Percentiles rank a stretch among this genome's conserved stretches.
Conservation (phyloP, 30 jellyfish, hydroid and myxozoan genomes). For the Aurelia sp. region DNA sequence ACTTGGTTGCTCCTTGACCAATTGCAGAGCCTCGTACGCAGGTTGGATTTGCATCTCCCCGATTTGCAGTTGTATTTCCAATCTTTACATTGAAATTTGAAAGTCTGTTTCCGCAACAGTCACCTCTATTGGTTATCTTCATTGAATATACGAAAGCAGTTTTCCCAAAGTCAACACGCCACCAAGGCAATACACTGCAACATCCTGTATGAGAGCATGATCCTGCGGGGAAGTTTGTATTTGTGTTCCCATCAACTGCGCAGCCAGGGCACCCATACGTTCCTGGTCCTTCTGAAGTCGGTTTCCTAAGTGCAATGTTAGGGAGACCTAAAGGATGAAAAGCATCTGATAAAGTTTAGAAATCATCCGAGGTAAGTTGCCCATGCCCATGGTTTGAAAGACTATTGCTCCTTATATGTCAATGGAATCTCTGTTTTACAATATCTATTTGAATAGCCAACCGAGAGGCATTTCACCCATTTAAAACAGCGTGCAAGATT, state of each 20-base stretch:
- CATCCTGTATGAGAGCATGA: constrained; percentile 57
- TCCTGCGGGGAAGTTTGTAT: not conserved
- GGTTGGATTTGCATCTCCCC: constrained; percentile 23
- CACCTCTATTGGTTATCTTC: constrained; percentile 62
- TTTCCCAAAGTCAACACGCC: constrained; percentile 63
- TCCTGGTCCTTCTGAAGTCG: constrained; percentile 8
- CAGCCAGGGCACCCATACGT: not conserved
- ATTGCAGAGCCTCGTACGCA: not conserved
- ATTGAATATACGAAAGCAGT: constrained; percentile 46
- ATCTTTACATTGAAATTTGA: constrained; percentile 25
- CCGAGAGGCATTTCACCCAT: too few relatives aligned
- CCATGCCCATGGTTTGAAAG: too few relatives aligned
- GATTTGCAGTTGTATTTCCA: constrained; percentile 1
- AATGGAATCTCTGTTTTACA: too few relatives aligned
- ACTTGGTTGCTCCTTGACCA: constrained; percentile 26
- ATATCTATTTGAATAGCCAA: too few relatives aligned
- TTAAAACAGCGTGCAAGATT: too few relatives aligned
- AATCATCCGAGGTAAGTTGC: too few relatives aligned
- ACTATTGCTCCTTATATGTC: too few relatives aligned
- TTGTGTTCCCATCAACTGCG: constrained; percentile 50
- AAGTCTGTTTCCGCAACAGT: constrained; percentile 30
- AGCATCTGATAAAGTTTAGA: too few relatives aligned
- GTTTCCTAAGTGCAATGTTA: constrained; percentile 53
- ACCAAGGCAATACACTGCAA: constrained; percentile 48
- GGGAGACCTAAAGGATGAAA: too few relatives aligned